Conservation (phyloP, 2,888 invertebrate species). For the Hirtodrosophila alboralis region DNA sequence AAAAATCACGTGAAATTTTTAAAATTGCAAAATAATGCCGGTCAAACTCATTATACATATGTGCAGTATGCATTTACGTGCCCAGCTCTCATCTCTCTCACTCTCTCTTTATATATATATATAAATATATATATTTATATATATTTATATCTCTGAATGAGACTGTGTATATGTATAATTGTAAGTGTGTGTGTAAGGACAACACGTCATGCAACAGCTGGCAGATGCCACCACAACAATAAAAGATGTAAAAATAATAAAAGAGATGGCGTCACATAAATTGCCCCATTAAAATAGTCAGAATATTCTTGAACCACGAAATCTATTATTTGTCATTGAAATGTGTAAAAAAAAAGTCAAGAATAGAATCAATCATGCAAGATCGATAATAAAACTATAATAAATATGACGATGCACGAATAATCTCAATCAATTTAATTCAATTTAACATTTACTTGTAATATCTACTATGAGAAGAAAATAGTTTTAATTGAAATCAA, state of each 20-base stretch:
- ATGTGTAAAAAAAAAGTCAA: no score
- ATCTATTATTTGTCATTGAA: no score
- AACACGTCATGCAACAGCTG: slow-evolving; percentile 62
- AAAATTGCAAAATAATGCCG: slow-evolving; percentile 76
- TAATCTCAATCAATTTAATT: no score
- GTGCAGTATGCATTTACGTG: slow-evolving; percentile 15
- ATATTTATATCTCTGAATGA: slow-evolving; percentile 2
- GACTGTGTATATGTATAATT: not conserved
- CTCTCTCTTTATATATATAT: no score
- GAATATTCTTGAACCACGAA: no score
- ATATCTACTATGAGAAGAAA: no score
- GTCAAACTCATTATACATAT: slow-evolving; percentile 72
- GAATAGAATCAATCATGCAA: no score
- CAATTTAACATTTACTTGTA: no score
- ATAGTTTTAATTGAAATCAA: no score
- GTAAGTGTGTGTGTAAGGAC: slow-evolving; percentile 13
- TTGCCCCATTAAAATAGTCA: slow-evolving; percentile 2
- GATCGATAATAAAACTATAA: no score
- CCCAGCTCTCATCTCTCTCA: not conserved
- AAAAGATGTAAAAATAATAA: slow-evolving; percentile 14
- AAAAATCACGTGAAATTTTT: slow-evolving; percentile 70
- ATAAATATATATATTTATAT: no score
- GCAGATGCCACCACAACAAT: slow-evolving; percentile 22
- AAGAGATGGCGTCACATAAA: slow-evolving; percentile 1
- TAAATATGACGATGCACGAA: no score